phyloP scores from a whole-genome alignment of 2,888 invertebrate species.

The Drosophila borealis region DNA sequence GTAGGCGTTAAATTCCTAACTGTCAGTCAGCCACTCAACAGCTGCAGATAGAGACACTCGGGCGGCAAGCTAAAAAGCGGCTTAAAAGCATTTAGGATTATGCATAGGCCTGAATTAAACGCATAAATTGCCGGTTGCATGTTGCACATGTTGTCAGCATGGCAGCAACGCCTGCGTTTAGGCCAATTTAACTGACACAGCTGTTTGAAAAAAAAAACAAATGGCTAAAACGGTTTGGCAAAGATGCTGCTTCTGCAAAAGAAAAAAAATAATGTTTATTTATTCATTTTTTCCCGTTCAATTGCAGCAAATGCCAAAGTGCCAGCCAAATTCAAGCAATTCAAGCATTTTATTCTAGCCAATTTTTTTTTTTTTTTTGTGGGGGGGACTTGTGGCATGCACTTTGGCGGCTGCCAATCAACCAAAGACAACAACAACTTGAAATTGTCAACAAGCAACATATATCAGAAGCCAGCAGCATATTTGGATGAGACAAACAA shows the following conservation, averaged over 20 bases:
- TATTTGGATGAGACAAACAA: conserved; percentile 6
- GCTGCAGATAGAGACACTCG: conserved; percentile 7
- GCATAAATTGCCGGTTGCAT: conserved; percentile 42
- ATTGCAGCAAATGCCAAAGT: conserved; percentile 70
- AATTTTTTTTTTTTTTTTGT: conserved; percentile 12
- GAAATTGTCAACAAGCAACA: conserved; percentile 64
- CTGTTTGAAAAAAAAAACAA: conserved; percentile 18
- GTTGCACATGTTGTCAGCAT: conserved; percentile 10
- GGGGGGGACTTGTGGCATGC: conserved; percentile 33
- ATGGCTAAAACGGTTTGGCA: conserved; percentile 34
- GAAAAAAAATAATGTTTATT: conserved; percentile 15
- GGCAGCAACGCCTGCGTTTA: conserved; percentile 32
- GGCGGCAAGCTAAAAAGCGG: conserved; percentile 40
- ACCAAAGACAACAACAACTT: conserved; percentile 29
- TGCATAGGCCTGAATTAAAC: conserved; percentile 24
- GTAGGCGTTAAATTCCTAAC: conserved; percentile 33
- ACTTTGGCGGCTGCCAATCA: conserved; percentile 72
- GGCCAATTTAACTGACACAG: conserved; percentile 40
- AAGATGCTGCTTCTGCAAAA: conserved; percentile 12
- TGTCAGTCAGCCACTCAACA: conserved; percentile 18
- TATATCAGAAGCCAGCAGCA: conserved; percentile 3
- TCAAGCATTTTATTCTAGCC: conserved; percentile 42
- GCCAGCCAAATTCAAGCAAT: conserved; percentile 34
- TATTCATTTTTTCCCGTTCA: conserved; percentile 40
- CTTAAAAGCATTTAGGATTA: conserved; percentile 43